Evolutionary conservation across 2,888 invertebrate species (phyloP).

Genomic region (Habrosyne pyritoides): DNA sequence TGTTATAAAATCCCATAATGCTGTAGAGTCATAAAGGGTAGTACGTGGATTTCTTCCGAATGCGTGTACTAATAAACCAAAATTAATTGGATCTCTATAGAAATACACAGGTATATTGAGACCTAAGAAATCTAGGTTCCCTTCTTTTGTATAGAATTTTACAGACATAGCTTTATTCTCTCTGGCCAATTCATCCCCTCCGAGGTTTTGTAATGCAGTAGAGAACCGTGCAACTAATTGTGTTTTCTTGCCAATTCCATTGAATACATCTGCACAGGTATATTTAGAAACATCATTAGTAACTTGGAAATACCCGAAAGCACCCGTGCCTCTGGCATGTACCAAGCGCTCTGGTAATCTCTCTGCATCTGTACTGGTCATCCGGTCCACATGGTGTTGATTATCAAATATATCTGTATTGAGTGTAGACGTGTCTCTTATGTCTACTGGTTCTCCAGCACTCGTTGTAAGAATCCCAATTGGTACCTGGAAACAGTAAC

Average conservation of each 20-base stretch:
- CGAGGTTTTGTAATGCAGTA: constrained; percentile 90
- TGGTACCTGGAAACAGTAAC: constrained; percentile 59
- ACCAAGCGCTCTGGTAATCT: constrained; percentile 96
- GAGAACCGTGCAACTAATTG: constrained; percentile 90
- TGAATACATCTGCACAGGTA: constrained; percentile 89
- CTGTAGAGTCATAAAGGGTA: constrained; percentile 90
- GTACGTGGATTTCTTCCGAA: constrained; percentile 96
- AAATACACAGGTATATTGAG: constrained; percentile 94
- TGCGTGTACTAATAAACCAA: constrained; percentile 93
- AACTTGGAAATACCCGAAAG: constrained; percentile 92
- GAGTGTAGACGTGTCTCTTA: constrained; percentile 87
- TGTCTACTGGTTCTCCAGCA: constrained; percentile 89
- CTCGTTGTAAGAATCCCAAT: constrained; percentile 86
- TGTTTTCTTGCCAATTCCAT: constrained; percentile 88
- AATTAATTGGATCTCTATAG: constrained; percentile 91
- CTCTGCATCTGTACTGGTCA: constrained; percentile 86
- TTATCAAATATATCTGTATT: constrained; percentile 83
- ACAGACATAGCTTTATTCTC: constrained; percentile 94
- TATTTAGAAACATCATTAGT: constrained; percentile 91
- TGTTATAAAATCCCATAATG: constrained; percentile 94
- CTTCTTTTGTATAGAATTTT: constrained; percentile 95
- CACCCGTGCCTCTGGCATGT: constrained; percentile 95
- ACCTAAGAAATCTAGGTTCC: constrained; percentile 94
- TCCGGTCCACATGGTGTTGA: constrained; percentile 21
- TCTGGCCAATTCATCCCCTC: constrained; percentile 91